Evolutionary conservation across 2,797 vertebrate species (phyloP).

Genomic region (Peromyscus attwateri): DNA sequence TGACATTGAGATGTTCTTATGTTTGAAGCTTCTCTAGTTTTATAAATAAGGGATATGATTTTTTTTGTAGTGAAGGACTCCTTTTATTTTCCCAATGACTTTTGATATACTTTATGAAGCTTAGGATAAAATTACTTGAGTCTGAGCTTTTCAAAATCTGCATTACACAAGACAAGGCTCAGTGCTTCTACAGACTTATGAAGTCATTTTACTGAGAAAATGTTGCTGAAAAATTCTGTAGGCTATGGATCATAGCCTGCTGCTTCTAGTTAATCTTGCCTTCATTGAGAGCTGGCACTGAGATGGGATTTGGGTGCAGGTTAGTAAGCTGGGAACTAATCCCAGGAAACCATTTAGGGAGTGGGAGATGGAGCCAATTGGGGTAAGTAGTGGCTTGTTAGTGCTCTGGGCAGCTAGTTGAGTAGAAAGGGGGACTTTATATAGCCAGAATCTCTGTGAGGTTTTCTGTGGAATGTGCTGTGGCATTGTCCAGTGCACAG

Average conservation of each 20-base stretch:
- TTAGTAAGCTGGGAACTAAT: neutral
- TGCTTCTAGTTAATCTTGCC: neutral
- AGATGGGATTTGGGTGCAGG: neutral
- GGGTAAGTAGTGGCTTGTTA: neutral
- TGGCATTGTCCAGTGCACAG: neutral
- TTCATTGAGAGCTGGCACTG: neutral
- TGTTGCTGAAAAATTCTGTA: neutral
- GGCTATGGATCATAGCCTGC: neutral
- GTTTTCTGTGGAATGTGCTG: neutral
- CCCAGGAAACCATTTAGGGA: neutral
- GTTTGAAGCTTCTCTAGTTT: slow-evolving; percentile 42
- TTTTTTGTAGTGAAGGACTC: slow-evolving; percentile 3
- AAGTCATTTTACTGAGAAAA: neutral
- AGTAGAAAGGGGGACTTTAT: too few species aligned
- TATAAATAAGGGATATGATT: slow-evolving; percentile 48
- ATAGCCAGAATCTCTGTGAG: neutral
- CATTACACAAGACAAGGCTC: neutral
- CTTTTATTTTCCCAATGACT: slow-evolving; percentile 2
- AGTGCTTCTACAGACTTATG: neutral
- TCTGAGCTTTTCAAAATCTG: slow-evolving; percentile 5
- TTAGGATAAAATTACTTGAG: slow-evolving; percentile 24
- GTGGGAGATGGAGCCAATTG: neutral
- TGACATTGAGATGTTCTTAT: neutral
- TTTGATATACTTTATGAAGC: slow-evolving; percentile 17
- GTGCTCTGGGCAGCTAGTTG: neutral